Base-by-base conservation (phyloP, 2,113 vertebrate species). In the Eretmochelys imbricata region DNA sequence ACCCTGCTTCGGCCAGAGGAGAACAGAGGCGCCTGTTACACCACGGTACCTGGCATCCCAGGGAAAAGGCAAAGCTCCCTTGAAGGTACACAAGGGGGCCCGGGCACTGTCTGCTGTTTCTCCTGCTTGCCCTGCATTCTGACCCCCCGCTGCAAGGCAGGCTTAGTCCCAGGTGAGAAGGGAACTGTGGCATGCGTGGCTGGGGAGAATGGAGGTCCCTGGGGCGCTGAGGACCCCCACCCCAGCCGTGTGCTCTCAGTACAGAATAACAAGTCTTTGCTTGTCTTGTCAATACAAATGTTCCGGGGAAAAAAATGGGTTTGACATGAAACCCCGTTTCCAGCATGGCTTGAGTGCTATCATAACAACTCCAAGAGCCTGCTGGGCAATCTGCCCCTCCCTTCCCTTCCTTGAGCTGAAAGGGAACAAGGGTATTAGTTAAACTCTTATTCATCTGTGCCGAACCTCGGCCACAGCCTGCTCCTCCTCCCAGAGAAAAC, bases 221-320 rank as follows among this genome's bases (percentile, higher is more conserved):
- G 38, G 80, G 50, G 55, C 25, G n/a, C 35, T 57, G 65, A 69
- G 35, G 29, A n/a, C 31, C 29, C 35, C n/a, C 62, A n/a, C 13
- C 38, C 38, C 20, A 20, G 72, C 38, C 5, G 10, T 12, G 42
- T 6, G 42, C 12, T 8, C 42, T 48, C 3, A 5, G 38, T 4
- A 38, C 35, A 38, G 22, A 24, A 9, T 25, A 76, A 25, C 24
- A 13, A 76, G 10, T 5, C 72, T 42, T 46, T 5, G 42, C 42
- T 76, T 76, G 72, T 10, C 72, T 13, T 42, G 22, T 46, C 72
- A 46, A 24, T 25, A 46, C 42, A 76, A 46, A 12, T 42, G 20
- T 42, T 11, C 72, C 1, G n/a, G 38, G 72, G 3, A 5, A 1
- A 9, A 1, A 9, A 24, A 10, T 11, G 22, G 20, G 5, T 24